These are phyloP conservation scores for Cyanoderma ruficeps DNA, from an alignment of 2,113 vertebrate species.

Conservation along the genomic window DNA sequence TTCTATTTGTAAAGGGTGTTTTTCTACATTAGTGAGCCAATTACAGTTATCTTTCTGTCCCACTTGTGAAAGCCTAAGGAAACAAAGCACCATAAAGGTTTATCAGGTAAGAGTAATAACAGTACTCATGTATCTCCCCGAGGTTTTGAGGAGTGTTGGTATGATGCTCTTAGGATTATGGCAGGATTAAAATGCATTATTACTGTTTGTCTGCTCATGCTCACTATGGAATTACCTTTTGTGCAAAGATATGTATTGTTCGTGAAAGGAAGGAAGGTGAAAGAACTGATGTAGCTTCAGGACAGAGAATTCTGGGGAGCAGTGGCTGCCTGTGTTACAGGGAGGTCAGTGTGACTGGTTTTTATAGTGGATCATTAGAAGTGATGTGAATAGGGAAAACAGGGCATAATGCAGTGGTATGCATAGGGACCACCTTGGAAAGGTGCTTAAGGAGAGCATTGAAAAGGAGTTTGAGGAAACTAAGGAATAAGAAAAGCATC, in stretches of 20 bases:
- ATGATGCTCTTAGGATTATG: neutral
- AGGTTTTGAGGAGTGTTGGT: neutral
- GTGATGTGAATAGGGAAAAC: neutral
- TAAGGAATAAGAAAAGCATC: neutral
- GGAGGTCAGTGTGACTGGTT: neutral
- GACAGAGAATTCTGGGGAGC: neutral
- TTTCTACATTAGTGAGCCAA: neutral
- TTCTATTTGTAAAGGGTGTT: neutral
- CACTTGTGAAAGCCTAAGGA: neutral
- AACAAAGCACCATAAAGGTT: neutral
- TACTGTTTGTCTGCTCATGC: neutral
- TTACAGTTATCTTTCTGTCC: neutral
- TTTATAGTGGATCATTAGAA: neutral
- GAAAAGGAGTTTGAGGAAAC: neutral
- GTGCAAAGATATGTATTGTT: neutral
- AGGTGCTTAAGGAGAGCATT: neutral
- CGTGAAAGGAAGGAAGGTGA: neutral
- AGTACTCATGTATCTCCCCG: neutral
- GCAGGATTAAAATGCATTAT: neutral
- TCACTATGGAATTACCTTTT: neutral
- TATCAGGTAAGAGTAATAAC: neutral
- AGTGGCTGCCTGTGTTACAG: neutral
- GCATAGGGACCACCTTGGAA: neutral
- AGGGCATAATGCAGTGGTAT: neutral
- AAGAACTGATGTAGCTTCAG: neutral